Base-by-base conservation (phyloP, 2,113 vertebrate genomes). In the Marmota flaviventris region DNA sequence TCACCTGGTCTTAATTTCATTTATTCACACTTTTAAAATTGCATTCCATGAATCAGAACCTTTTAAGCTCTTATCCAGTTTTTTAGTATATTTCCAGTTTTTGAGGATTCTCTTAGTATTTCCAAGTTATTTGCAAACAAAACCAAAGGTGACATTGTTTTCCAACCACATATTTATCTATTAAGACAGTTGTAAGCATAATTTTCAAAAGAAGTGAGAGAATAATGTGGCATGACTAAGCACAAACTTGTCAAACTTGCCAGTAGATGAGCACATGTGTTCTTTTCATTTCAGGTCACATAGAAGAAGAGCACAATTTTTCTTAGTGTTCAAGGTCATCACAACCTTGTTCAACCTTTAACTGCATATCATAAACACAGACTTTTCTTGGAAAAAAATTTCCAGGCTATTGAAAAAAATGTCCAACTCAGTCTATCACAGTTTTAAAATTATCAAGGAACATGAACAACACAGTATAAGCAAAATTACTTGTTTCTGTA, bases 1-100 rank as follows among this genome's bases (percentile, higher is more conserved):
- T 93, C 65, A 29, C 63, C 73, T 89, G 78, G 22, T 83, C 39
- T 96, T 94, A 42, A 79, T 90, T 94, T 97, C 48, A 91, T 65
- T 94, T 91, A 67, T 81, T 96, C 95, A 58, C 58, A 76, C 48
- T 76, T 89, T 96, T 61, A 88, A 90, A 97, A 90, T 77, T 94
- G 89, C 13, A 82, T 97, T 97, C 18, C 4, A 18, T 89, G 67
- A 82, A 95, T 25, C 53, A 85, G 84, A 97, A 94, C 32, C n/a
- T 91, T 45, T 85, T 65, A 45, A 97, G n/a, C 3, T 90, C 63
- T 95, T 97, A 69, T 14, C 14, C 85, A 96, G 56, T 17, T 27
- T 48, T 56, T 88, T 95, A 77, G 22, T 88, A 2, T 78, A 72
- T 88, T 89, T 89, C 25, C 6, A 79, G 34, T 67, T 90, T 93